Conservation (phyloP, 2,797 vertebrate species). For the Rousettus madagascariensis region DNA sequence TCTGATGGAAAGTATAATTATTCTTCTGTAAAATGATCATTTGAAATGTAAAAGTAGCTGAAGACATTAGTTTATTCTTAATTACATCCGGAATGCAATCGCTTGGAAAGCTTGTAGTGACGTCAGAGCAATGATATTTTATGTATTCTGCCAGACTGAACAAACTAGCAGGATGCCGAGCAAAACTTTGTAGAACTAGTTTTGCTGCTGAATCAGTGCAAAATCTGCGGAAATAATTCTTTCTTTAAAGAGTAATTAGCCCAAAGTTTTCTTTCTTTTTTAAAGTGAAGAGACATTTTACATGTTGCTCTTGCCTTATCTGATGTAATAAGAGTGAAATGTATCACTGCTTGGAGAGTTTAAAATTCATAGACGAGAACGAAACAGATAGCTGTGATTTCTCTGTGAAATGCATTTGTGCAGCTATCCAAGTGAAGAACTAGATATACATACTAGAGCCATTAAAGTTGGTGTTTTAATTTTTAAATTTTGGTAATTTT, state of each 20-base stretch:
- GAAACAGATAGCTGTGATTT: neutral
- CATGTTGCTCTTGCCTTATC: constrained; percentile 50
- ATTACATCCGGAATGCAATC: constrained; percentile 74
- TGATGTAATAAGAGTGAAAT: constrained; percentile 60
- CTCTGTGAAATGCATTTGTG: constrained; percentile 39
- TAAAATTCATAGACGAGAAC: constrained; percentile 65
- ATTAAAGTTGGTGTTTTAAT: constrained; percentile 33
- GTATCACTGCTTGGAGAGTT: constrained; percentile 46
- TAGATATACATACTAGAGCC: constrained; percentile 25
- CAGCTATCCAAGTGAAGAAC: neutral
- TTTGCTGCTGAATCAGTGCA: constrained; percentile 63
- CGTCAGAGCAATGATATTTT: constrained; percentile 74
- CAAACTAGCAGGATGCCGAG: constrained; percentile 63
- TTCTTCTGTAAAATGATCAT: constrained; percentile 72
- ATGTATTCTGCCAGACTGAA: constrained; percentile 74
- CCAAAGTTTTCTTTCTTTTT: constrained; percentile 53
- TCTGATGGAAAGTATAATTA: constrained; percentile 45
- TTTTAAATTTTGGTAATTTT: constrained; percentile 51
- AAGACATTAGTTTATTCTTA: constrained; percentile 76
- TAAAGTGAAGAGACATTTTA: constrained; percentile 63
- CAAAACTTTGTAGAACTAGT: constrained; percentile 72
- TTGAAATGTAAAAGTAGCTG: constrained; percentile 52
- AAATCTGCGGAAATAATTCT: constrained; percentile 59
- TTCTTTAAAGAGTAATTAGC: constrained; percentile 65
- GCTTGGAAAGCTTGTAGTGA: constrained; percentile 68